A percentile compares a stretch with the other conserved stretches of the same genome.
Evolutionary conservation across 2,113 vertebrate species (phyloP).

Genomic region (Hiodon alosoides): DNA sequence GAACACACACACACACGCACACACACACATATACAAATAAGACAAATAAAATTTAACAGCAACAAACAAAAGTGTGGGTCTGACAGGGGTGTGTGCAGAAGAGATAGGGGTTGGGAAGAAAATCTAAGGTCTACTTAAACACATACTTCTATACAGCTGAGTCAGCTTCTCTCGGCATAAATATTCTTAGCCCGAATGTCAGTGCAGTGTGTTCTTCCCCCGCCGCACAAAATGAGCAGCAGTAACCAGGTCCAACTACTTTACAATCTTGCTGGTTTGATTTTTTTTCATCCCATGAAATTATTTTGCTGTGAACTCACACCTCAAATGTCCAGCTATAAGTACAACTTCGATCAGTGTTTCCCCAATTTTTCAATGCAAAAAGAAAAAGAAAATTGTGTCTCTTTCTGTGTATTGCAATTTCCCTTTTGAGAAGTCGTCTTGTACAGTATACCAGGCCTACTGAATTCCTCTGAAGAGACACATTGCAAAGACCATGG

Average conservation of each 20-base stretch:
- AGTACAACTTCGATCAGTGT: slow-evolving; percentile 58
- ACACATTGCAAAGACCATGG: slow-evolving; percentile 94
- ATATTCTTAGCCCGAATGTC: slow-evolving; percentile 35
- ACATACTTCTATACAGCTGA: slow-evolving; percentile 21
- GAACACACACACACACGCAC: background rate
- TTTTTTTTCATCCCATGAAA: slow-evolving; percentile 18
- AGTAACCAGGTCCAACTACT: slow-evolving; percentile 2
- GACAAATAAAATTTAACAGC: slow-evolving; percentile 6
- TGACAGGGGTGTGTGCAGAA: slow-evolving; percentile 10
- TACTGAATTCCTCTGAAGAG: slow-evolving; percentile 88
- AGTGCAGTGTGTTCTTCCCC: slow-evolving; percentile 29
- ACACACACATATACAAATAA: background rate
- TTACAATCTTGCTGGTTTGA: slow-evolving; percentile 18
- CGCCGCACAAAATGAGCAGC: slow-evolving; percentile 8
- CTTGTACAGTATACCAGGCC: slow-evolving; percentile 11
- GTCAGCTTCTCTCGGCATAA: slow-evolving; percentile 30
- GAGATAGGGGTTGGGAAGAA: slow-evolving; percentile 5
- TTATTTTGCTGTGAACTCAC: slow-evolving; percentile 27
- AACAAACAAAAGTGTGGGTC: slow-evolving; percentile 24
- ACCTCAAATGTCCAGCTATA: slow-evolving; percentile 60
- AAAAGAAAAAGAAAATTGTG: slow-evolving; percentile 50
- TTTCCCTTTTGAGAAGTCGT: slow-evolving; percentile 24
- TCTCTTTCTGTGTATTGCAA: slow-evolving; percentile 32
- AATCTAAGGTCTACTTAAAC: slow-evolving; percentile 7
- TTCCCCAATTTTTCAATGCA: slow-evolving; percentile 38